Conservation (phyloP, 2,888 invertebrate genomes). For the Thereva nobilitata region DNA sequence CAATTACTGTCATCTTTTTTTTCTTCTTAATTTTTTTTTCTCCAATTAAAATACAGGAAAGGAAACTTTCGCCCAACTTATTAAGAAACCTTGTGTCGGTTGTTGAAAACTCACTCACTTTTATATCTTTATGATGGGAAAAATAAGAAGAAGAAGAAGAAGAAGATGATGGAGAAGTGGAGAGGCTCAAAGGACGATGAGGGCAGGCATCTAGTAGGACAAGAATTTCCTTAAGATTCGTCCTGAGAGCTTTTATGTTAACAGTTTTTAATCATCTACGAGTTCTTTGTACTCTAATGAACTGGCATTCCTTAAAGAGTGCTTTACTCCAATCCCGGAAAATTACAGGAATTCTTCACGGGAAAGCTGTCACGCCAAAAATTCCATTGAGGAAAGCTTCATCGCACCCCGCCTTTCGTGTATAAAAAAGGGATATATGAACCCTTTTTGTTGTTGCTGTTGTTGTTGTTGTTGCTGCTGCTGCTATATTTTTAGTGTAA, state of each 20-base stretch:
- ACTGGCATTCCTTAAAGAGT: constrained; percentile 20
- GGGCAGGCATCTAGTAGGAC: too few relatives aligned
- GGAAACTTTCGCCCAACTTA: too few relatives aligned
- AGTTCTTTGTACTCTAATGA: constrained; percentile 23
- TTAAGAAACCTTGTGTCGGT: too few relatives aligned
- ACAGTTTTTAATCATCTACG: constrained; percentile 27
- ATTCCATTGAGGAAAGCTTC: background rate
- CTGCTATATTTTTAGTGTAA: background rate
- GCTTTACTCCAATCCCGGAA: constrained; percentile 1
- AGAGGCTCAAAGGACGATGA: too few relatives aligned
- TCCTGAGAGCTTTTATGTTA: constrained; percentile 22
- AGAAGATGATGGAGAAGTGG: too few relatives aligned
- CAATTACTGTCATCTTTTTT: too few relatives aligned
- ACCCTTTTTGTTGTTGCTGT: background rate
- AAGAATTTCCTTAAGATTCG: background rate
- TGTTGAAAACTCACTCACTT: too few relatives aligned
- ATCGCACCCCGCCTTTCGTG: background rate
- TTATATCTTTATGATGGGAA: too few relatives aligned
- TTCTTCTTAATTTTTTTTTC: too few relatives aligned
- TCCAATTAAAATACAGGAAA: too few relatives aligned
- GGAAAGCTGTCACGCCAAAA: constrained; percentile 7
- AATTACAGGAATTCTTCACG: constrained; percentile 12
- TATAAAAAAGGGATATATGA: background rate
- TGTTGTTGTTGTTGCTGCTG: background rate
- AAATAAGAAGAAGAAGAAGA: too few relatives aligned